Evolutionary conservation across 2,888 invertebrate genomes (phyloP).

Genomic region (Noctua pronuba): DNA sequence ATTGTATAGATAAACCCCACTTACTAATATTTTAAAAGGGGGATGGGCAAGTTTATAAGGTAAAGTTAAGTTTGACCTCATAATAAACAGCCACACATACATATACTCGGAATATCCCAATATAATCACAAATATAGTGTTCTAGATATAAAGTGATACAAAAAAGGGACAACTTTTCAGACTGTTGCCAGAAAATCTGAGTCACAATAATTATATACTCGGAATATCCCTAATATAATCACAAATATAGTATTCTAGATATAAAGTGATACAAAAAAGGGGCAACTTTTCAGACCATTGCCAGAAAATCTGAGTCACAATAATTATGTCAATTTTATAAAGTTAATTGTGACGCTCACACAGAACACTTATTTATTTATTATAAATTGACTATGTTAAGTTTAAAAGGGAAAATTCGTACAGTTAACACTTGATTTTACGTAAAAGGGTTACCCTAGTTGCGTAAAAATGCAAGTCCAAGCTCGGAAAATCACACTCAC

Average conservation of each 20-base stretch:
- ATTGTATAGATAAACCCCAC: background rate
- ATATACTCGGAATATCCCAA: conserved; percentile 23
- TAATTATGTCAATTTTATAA: too few relatives aligned
- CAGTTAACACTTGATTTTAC: background rate
- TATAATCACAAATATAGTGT: background rate
- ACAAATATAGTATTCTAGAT: too few relatives aligned
- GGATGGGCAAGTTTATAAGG: background rate
- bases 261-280: too few relatives aligned
- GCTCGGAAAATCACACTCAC: background rate
- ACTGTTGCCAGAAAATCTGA: background rate
- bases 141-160: conserved; percentile 38
- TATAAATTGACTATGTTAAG: background rate
- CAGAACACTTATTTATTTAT: background rate
- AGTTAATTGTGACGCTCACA: too few relatives aligned
- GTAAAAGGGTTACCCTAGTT: background rate
- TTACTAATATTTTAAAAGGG: background rate
- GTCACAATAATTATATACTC: too few relatives aligned
- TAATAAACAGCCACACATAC: background rate
- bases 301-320: too few relatives aligned
- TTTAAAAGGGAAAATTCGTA: background rate
- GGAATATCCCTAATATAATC: too few relatives aligned
- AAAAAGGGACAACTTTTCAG: background rate
- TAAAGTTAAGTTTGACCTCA: conserved; percentile 27
- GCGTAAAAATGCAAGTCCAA: background rate
- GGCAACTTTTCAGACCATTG: too few relatives aligned